Conservation (phyloP, 2,888 invertebrate species). For the Erynnis tages region DNA sequence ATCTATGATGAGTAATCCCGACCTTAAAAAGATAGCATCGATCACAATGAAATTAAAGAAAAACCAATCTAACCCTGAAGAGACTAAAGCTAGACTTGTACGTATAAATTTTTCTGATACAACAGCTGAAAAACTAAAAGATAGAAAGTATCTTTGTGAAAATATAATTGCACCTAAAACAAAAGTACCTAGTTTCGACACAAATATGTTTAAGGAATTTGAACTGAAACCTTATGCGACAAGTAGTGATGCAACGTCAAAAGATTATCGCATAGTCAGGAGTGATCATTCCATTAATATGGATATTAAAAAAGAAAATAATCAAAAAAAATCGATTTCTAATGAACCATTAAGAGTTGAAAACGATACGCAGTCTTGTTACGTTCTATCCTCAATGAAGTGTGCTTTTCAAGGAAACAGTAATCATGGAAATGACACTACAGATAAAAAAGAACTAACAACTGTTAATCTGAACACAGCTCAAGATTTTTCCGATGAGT, state of each 20-base stretch:
- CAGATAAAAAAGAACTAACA: constrained; percentile 29
- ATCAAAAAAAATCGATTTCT: neutral
- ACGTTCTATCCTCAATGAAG: constrained; percentile 50
- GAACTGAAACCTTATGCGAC: constrained; percentile 48
- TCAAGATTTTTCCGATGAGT: constrained; percentile 34
- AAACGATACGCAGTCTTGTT: constrained; percentile 50
- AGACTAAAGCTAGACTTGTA: constrained; percentile 42
- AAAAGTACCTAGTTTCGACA: neutral
- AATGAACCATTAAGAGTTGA: constrained; percentile 33
- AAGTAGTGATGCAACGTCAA: constrained; percentile 51
- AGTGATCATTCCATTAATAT: constrained; percentile 5
- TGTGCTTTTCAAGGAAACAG: constrained; percentile 26
- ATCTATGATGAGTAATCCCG: constrained; percentile 48
- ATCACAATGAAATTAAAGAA: constrained; percentile 55
- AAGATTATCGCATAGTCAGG: constrained; percentile 38
- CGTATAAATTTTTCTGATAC: constrained; percentile 46
- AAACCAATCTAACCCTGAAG: constrained; percentile 39
- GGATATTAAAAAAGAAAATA: neutral
- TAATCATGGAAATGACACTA: constrained; percentile 32
- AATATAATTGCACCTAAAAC: neutral
- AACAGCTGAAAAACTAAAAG: constrained; percentile 4
- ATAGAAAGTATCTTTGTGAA: neutral
- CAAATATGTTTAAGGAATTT: constrained; percentile 30
- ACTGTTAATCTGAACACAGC: constrained; percentile 22
- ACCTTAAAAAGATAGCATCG: constrained; percentile 45